Base-by-base conservation (phyloP, 2,888 invertebrate species). In the Hirtodrosophila cameraria region DNA sequence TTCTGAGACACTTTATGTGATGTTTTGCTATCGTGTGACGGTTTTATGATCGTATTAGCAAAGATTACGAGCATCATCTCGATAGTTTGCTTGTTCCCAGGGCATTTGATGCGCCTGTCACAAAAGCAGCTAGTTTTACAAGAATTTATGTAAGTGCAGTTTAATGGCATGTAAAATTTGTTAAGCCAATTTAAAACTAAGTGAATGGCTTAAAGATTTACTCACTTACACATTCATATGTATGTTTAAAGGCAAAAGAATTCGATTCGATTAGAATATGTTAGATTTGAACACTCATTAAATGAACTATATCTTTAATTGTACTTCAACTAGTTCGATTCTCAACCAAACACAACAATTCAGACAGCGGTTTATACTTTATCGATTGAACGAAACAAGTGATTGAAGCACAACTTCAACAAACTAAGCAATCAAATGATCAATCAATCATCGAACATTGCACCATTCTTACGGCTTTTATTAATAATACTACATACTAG, bases 21-120 rank as follows among this genome's bases (percentile, higher is more conserved):
- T 80, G 80, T 83, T 80, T 53, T 76, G 79, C 73, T 75, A 52
- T 65, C 63, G 49, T 54, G 39, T 72, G 82, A 78, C 66, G 66
- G 74, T 68, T 81, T 81, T 78, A 82, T 66, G 84, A 74, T 71
- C 77, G 61, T 65, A 77, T 77, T 80, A 83, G 63, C 54, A 30
- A 45, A 46, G 41, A 71, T 64, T 61, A 64, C 35, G 38, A 38
- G 46, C 30, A 54, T 33, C 49, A 63, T 55, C 23, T 23, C 18
- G 31, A 35, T 33, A 42, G 43, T 15, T 15, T 28, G 8, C 25
- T 20, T 13, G 20, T 64, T 72, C 62, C 67, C 69, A 62, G 50
- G 25, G 27, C 60, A 72, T 83, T 69, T 23, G 71, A 54, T 55
- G 71, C 80, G 74, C 60, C 27, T 55, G 55, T 58, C 80, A 33